phyloP scores from a whole-genome alignment of 2,888 invertebrate species.

The Lycia hirtaria region DNA sequence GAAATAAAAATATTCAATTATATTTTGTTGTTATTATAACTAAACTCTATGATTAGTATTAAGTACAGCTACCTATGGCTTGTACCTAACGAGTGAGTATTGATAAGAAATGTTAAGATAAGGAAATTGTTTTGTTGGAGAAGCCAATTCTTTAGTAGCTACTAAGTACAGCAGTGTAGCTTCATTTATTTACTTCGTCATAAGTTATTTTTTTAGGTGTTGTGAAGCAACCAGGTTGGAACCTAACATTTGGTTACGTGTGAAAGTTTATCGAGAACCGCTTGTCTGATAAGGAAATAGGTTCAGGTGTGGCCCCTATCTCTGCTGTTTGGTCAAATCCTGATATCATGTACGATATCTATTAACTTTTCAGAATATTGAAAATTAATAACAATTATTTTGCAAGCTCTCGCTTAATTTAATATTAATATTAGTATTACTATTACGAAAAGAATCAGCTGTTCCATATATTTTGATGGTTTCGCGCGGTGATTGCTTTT shows the following conservation, averaged over 20 bases:
- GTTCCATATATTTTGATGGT: no score
- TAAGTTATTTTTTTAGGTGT: background rate
- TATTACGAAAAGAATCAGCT: no score
- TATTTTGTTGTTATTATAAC: background rate
- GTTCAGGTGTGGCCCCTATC: conserved; percentile 76
- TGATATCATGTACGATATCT: conserved; percentile 22
- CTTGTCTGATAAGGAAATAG: conserved; percentile 69
- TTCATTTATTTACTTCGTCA: background rate
- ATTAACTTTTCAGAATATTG: background rate
- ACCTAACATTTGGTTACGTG: conserved; percentile 47
- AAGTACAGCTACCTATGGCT: conserved; percentile 25
- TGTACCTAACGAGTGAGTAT: conserved; percentile 27
- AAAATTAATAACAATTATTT: background rate
- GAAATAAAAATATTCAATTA: background rate
- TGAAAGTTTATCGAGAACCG: conserved; percentile 63
- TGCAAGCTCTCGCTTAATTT: no score
- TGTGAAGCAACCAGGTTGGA: background rate
- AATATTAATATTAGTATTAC: background rate
- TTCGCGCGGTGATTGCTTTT: no score
- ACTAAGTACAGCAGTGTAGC: background rate
- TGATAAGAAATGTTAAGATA: conserved; percentile 47
- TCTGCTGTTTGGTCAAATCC: conserved; percentile 44
- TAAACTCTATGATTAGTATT: conserved; percentile 13
- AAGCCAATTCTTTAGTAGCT: conserved; percentile 1
- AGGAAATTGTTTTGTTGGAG: conserved; percentile 39